Percentiles rank a stretch among this genome's conserved stretches.
Conservation (phyloP, 1,140 invertebrate genomes). For the Phortica variegata region DNA sequence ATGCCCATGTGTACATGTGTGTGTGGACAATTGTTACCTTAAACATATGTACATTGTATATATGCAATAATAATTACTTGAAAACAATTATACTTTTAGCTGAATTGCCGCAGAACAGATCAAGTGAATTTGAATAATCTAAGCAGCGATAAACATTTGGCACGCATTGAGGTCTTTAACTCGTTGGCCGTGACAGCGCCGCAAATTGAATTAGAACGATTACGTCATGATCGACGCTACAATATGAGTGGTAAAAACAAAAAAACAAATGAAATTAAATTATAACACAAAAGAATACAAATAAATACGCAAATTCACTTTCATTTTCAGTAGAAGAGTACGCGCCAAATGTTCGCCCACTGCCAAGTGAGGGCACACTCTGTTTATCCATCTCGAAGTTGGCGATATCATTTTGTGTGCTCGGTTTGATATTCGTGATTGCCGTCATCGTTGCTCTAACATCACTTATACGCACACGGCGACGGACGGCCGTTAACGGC, state of each 20-base stretch:
- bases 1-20: conserved; percentile 20
- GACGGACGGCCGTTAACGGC: conserved; percentile 24
- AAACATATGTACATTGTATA: neutral
- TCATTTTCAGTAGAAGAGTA: conserved; percentile 47
- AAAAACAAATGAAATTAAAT: neutral
- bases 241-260: conserved; percentile 47
- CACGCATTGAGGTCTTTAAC: conserved; percentile 73
- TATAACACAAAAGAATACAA: neutral
- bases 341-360: conserved; percentile 31
- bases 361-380: conserved; percentile 56
- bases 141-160: conserved; percentile 57
- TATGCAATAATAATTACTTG: conserved; percentile 12
- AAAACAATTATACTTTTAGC: conserved; percentile 28
- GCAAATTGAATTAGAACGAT: conserved; percentile 67
- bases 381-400: conserved; percentile 72
- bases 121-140: too few relatives aligned
- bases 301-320: conserved; percentile 3
- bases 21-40: conserved; percentile 9
- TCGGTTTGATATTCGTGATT: conserved; percentile 68
- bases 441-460: conserved; percentile 68
- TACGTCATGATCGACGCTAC: conserved; percentile 47
- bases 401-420: conserved; percentile 68
- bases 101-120: conserved; percentile 51
- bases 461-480: conserved; percentile 64
- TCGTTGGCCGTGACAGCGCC: conserved; percentile 75